Base-by-base conservation (phyloP, 2,113 vertebrate genomes). In the Coregonus clupeaformis region DNA sequence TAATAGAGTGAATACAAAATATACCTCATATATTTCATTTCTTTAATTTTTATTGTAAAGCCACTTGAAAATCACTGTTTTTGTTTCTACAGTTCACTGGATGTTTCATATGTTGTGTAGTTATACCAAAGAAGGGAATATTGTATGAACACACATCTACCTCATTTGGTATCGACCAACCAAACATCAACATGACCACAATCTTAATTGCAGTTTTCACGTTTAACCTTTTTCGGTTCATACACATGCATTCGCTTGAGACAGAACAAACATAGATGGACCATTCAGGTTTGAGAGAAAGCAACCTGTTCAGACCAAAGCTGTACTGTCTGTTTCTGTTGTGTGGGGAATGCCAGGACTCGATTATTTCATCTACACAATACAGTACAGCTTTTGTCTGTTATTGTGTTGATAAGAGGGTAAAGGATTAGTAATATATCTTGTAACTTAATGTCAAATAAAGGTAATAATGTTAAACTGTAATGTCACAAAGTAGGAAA, bases 101-200 rank as follows among this genome's bases (percentile, higher is more conserved):
- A 84, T 88, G 86, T 76, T 73, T 86, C 81, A 83, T 87, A 75
- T 82, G 85, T 89, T 90, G 80, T 91, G 85, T 84, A 77, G 84
- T 85, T 87, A 89, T 89, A 92, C 92, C 93, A 91, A 91, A 94
- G 92, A 92, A 91, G 89, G 90, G 87, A 85, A 85, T 92, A 89
- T 80, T 73, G 0, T 7, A 42, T 42, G 89, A 85, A 78, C 77
- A 90, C 85, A 88, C 90, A 92, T 92, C 95, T 96, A 95, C 95
- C 95, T 96, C 95, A 93, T 92, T 78, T 85, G 83, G 89, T 88
- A 89, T 80, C 87, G 84, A 89, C 85, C 83, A 90, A 91, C 91
- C 92, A 92, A 91, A 64, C 36, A 79, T 42, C 36, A 71, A 81
- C 84, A 82, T 68, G 73, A 64, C 79, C 87, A 88, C 78, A 74